phyloP scores from a whole-genome alignment of 2,888 invertebrate species.

The Eilema griseolum region DNA sequence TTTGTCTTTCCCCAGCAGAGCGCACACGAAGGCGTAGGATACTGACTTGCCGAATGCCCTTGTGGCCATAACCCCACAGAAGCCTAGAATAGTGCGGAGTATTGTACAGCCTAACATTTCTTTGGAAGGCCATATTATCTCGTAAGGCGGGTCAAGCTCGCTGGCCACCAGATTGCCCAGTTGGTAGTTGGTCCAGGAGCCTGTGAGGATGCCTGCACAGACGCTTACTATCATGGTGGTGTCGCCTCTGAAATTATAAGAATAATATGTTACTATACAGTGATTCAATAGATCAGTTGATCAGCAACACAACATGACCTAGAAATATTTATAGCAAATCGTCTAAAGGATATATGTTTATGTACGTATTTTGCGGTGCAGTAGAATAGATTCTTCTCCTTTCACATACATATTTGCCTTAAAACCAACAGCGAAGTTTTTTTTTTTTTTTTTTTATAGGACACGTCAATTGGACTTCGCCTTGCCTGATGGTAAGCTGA shows the following conservation, averaged over 20 bases:
- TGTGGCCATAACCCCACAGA: slow-evolving; percentile 90
- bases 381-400: not conserved
- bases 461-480: too few species aligned
- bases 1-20: slow-evolving; percentile 89
- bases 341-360: too few species aligned
- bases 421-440: too few species aligned
- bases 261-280: not conserved
- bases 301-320: not conserved
- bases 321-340: too few species aligned
- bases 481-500: too few species aligned
- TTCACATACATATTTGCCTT: too few species aligned
- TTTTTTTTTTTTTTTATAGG: too few species aligned
- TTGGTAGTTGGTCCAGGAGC: slow-evolving; percentile 95
- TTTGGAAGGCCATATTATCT: slow-evolving; percentile 92
- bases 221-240: slow-evolving; percentile 95
- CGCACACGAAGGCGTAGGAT: slow-evolving; percentile 90
- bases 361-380: not conserved
- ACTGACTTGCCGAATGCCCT: slow-evolving; percentile 90
- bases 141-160: slow-evolving; percentile 90
- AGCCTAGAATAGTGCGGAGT: slow-evolving; percentile 91
- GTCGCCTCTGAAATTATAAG: slow-evolving; percentile 90
- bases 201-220: slow-evolving; percentile 91
- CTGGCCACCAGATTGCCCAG: slow-evolving; percentile 90
- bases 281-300: not conserved
- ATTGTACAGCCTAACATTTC: slow-evolving; percentile 90